Evolutionary conservation across 2,113 vertebrate species (phyloP).

Genomic region (Erythrolamprus reginae): DNA sequence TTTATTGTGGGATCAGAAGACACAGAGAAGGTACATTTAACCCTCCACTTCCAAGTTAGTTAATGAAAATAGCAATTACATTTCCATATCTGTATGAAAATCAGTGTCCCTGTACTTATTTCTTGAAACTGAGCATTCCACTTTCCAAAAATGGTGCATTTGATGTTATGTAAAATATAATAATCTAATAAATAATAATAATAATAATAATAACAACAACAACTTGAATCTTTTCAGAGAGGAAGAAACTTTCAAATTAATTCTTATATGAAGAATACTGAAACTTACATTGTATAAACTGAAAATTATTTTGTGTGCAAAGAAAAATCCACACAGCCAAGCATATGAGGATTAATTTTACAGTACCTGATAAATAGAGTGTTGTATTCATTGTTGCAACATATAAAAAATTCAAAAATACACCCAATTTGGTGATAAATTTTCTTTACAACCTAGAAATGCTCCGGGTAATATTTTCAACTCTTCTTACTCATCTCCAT

Average conservation of each 20-base stretch:
- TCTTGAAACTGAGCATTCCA: not conserved
- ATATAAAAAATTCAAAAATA: not conserved
- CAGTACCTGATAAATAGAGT: not conserved
- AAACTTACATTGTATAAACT: not conserved
- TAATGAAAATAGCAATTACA: not conserved
- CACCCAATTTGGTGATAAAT: not conserved
- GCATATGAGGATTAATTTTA: not conserved
- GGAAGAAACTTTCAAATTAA: not conserved
- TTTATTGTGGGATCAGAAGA: not conserved
- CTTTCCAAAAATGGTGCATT: not conserved
- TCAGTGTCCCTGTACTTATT: not conserved
- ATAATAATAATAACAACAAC: too few species aligned
- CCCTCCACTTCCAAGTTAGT: not conserved
- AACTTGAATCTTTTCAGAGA: not conserved
- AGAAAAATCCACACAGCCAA: not conserved
- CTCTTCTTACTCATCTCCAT: not conserved
- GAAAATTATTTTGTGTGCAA: not conserved
- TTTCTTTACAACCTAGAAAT: not conserved
- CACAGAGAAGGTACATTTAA: not conserved
- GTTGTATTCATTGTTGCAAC: not conserved
- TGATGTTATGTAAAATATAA: not conserved
- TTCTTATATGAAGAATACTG: not conserved
- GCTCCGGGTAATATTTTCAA: not conserved
- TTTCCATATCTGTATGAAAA: not conserved
- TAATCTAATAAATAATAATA: too few species aligned